Base-by-base conservation (phyloP, 2,888 invertebrate species). In the Carpatolechia fugitivella region DNA sequence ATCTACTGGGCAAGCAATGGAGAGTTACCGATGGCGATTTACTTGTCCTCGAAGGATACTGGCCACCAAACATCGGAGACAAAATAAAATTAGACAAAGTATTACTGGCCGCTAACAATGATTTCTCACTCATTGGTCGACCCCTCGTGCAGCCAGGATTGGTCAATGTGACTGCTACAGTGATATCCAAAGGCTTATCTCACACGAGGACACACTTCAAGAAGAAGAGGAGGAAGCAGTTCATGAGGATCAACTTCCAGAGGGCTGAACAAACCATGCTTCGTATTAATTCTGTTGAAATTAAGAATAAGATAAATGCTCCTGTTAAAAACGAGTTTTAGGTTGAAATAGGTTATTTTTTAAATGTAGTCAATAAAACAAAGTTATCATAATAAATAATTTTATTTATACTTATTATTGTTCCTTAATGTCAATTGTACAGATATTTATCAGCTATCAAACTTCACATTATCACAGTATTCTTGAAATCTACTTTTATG, bases 1-100 rank as follows among this genome's bases (percentile, higher is more conserved):
- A 96, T 67, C 66, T 97, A 14, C 90, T 93, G 58, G 97, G 97
- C 10, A 96, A 95, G 80, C 97, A 97, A 72, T 96, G 94, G 82
- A 95, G 96, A 82, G 91, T 98, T 0, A 96, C 97, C 0, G 91
- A 94, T 56, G 96, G 95, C n/a, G 98, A 98, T 82, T 86, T 97
- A 2, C 91, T 98, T 29, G 91, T 97, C 0, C 87, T 97, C 0
- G 95, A 96, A 81, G 96, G 96, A 0, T 93, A 93, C 70, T 97
- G 97, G 96, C 94, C 95, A 30, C 96, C 97, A 1, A 93, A 92
- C 52, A 91, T 93, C 54, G 96, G 97, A 0, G 97, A 97, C 72
- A 85, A 93, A 80, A 92, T 98, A 52, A 93, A 92, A 60, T 81
- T 97, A 47, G 96, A 97, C 69, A 98, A 98, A 90, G 95, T 97